phyloP scores from a whole-genome alignment of 2,888 invertebrate genomes.

The Mimumesa dahlbomi region DNA sequence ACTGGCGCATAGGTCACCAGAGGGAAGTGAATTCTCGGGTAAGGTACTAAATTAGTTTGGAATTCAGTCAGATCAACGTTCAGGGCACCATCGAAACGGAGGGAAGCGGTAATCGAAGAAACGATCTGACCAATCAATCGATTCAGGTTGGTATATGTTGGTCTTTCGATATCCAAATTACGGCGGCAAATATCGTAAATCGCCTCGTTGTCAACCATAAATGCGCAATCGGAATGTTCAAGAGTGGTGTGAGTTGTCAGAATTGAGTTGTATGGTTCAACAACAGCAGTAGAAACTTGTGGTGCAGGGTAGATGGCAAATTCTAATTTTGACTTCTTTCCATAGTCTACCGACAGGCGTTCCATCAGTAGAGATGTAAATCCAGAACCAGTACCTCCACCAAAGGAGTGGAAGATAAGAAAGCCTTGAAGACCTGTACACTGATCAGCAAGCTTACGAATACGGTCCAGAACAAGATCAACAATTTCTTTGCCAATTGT shows the following conservation, averaged over 20 bases:
- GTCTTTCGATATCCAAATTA: constrained; percentile 96
- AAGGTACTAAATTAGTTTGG: constrained; percentile 95
- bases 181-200: constrained; percentile 96
- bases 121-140: constrained; percentile 97
- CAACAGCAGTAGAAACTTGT: constrained; percentile 93
- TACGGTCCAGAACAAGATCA: constrained; percentile 92
- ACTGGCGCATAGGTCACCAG: constrained; percentile 95
- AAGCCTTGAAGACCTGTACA: constrained; percentile 96
- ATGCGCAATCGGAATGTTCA: constrained; percentile 94
- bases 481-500: constrained; percentile 98
- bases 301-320: constrained; percentile 96
- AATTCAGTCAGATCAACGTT: constrained; percentile 95
- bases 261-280: constrained; percentile 98
- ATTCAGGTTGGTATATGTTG: constrained; percentile 98
- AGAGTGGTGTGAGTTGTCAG: constrained; percentile 97
- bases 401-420: constrained; percentile 97
- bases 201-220: constrained; percentile 96
- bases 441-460: constrained; percentile 93
- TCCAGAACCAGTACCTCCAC: constrained; percentile 95
- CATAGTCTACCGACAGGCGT: constrained; percentile 96
- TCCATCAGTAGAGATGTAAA: constrained; percentile 98
- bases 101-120: constrained; percentile 94
- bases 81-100: constrained; percentile 93
- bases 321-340: constrained; percentile 97
- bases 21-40: constrained; percentile 95